These are phyloP conservation scores for Typhlichthys subterraneus DNA, from an alignment of 2,797 vertebrate species.

Conservation along the genomic window DNA sequence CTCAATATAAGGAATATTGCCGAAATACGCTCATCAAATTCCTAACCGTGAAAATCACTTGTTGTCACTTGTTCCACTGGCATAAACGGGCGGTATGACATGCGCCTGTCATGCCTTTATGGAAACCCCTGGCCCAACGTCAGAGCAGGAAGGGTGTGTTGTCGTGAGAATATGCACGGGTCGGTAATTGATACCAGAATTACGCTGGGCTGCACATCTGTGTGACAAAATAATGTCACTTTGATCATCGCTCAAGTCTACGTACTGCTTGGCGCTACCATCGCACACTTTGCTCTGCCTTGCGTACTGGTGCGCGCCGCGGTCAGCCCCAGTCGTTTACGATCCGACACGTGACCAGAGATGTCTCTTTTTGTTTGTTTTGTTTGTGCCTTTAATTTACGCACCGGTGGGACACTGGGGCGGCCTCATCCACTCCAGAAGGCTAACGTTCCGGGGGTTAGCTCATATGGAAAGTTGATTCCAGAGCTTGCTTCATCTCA, in stretches of 20 bases:
- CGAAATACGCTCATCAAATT: conserved; percentile 44
- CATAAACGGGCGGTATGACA: conserved; percentile 24
- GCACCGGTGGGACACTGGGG: conserved; percentile 48
- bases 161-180: conserved; percentile 8
- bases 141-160: conserved; percentile 10
- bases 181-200: conserved; percentile 43
- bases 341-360: conserved; percentile 11
- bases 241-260: conserved; percentile 44
- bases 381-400: conserved; percentile 57
- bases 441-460: conserved; percentile 67
- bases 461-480: conserved; percentile 73
- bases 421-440: conserved; percentile 67
- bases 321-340: neutral
- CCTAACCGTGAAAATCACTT: conserved; percentile 32
- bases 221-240: conserved; percentile 21
- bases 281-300: conserved; percentile 5
- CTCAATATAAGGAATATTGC: conserved; percentile 35
- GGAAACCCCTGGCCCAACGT: conserved; percentile 18
- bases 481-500: conserved; percentile 79
- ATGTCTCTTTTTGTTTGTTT: conserved; percentile 14
- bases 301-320: conserved; percentile 32
- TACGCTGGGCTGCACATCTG: conserved; percentile 3
- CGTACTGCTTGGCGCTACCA: conserved; percentile 2
- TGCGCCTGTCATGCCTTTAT: conserved; percentile 27
- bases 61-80: conserved; percentile 25